A percentile compares a stretch with the other conserved stretches of the same genome.
phyloP scores from a whole-genome alignment of 2,797 vertebrate species.

The Diplodus sargus region DNA sequence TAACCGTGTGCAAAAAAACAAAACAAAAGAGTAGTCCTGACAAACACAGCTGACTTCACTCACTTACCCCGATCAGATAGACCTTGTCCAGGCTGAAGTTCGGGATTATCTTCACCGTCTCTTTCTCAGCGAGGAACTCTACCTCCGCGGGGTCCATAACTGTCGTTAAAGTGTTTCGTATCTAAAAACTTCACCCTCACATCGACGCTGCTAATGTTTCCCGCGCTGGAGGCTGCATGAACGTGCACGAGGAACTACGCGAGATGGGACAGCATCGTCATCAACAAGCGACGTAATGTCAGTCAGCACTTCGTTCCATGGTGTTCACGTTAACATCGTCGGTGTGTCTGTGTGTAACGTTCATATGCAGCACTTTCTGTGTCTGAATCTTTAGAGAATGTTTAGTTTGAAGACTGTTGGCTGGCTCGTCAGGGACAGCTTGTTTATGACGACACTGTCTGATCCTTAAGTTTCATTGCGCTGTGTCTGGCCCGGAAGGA shows the following conservation, averaged over 20 bases:
- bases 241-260: fast-evolving
- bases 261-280: slow-evolving; percentile 24
- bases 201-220: slow-evolving; percentile 33
- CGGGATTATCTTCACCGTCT: slow-evolving; percentile 92
- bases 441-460: neutral
- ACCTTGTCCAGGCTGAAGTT: slow-evolving; percentile 96
- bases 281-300: neutral
- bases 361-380: fast-evolving
- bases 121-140: slow-evolving; percentile 95
- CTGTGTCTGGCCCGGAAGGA: neutral
- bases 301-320: fast-evolving
- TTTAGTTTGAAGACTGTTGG: neutral
- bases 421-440: fast-evolving
- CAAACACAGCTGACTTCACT: fast-evolving
- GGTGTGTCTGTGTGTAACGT: neutral
- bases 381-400: fast-evolving
- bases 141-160: slow-evolving; percentile 92
- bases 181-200: neutral
- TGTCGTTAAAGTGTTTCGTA: fast-evolving
- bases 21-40: no score
- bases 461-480: neutral
- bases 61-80: slow-evolving; percentile 93
- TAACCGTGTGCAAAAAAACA: neutral
- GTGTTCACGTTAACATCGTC: neutral
- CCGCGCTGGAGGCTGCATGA: slow-evolving; percentile 58